Evolutionary conservation across 2,797 vertebrate species (phyloP).

Genomic region (Anguilla pacifica): DNA sequence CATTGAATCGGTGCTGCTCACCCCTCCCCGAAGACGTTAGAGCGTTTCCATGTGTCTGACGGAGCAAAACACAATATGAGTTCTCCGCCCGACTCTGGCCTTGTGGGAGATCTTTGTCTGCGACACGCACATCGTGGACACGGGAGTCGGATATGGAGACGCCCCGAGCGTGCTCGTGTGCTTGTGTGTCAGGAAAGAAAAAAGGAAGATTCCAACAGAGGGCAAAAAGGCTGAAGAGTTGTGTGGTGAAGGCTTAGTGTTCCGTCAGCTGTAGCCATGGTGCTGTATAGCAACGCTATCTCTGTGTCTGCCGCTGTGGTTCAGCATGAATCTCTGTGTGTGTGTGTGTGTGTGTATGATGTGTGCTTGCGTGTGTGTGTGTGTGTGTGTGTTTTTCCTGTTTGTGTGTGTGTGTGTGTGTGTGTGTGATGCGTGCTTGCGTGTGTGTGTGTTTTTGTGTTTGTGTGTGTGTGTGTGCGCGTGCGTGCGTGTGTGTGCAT

Average conservation of each 20-base stretch:
- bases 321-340: not conserved
- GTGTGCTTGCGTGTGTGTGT: too few relatives aligned
- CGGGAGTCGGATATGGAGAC: not conserved
- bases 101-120: not conserved
- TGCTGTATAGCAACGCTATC: too few relatives aligned
- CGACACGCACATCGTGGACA: not conserved
- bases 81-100: not conserved
- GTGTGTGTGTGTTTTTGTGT: too few relatives aligned
- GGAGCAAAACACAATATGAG: not conserved
- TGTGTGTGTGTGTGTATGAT: too few relatives aligned
- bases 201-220: too few relatives aligned
- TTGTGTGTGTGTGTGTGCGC: not conserved
- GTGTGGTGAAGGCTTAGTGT: too few relatives aligned
- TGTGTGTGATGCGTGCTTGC: too few relatives aligned
- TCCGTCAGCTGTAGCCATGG: too few relatives aligned
- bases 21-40: not conserved
- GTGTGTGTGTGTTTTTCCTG: too few relatives aligned
- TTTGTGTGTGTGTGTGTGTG: not conserved
- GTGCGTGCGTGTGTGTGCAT: too few relatives aligned
- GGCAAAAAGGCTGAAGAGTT: too few relatives aligned
- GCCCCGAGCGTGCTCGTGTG: not conserved
- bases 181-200: not conserved
- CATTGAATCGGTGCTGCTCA: not conserved
- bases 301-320: too few relatives aligned
- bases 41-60: not conserved